phyloP scores from a whole-genome alignment of 1,140 invertebrate genomes.

The Bombus consobrinus region DNA sequence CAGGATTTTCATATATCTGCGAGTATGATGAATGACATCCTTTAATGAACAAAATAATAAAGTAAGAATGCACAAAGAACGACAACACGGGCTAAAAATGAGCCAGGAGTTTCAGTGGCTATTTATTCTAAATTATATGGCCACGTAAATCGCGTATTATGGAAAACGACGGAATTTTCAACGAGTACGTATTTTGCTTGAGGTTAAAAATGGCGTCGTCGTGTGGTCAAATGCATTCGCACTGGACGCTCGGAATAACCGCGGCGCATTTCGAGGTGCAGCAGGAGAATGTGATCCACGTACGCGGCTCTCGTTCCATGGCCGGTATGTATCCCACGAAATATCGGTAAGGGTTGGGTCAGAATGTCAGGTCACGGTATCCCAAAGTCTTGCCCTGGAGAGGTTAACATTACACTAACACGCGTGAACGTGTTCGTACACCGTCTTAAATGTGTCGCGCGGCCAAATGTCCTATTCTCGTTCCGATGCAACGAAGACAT shows the following conservation, averaged over 20 bases:
- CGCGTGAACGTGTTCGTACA: constrained; percentile 10
- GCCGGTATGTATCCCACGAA: constrained; percentile 42
- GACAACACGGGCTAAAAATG: neutral
- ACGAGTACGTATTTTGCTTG: neutral
- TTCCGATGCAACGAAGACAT: neutral
- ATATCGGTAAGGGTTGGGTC: constrained; percentile 51
- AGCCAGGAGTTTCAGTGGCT: neutral
- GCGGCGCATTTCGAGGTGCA: constrained; percentile 33
- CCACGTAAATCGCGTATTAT: neutral
- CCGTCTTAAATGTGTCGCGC: neutral
- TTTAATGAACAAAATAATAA: neutral
- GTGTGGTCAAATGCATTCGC: neutral
- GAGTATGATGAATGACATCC: too few species aligned
- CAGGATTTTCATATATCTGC: too few species aligned
- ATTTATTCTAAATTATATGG: neutral
- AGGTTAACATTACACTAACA: constrained; percentile 56
- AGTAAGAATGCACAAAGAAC: too few species aligned
- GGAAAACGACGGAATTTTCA: neutral
- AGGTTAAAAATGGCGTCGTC: constrained; percentile 9
- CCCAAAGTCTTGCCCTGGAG: constrained; percentile 39
- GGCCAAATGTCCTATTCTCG: neutral
- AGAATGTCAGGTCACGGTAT: constrained; percentile 59
- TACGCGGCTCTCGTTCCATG: constrained; percentile 34
- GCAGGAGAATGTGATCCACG: constrained; percentile 39
- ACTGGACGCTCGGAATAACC: constrained; percentile 24